Percentiles rank a stretch among this genome's conserved stretches.
Conservation (phyloP, 64 coral and sea anemone genomes). For the Porites australiensis region DNA sequence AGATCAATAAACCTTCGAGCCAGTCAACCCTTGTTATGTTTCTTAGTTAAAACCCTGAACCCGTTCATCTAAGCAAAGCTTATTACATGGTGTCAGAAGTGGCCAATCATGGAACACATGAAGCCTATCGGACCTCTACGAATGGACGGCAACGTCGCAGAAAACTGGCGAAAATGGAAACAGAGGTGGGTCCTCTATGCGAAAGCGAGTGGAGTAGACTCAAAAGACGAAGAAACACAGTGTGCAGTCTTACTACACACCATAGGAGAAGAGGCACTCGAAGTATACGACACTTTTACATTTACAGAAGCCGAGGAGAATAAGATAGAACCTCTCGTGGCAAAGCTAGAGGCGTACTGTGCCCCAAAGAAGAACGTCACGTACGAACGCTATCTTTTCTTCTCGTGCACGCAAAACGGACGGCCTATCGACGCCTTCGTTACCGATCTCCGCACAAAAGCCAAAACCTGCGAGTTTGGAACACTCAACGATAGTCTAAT, state of each 20-base stretch:
- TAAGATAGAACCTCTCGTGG: slow-evolving; percentile 51
- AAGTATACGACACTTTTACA: slow-evolving; percentile 79
- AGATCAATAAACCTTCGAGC: too few relatives aligned
- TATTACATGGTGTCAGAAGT: slow-evolving; percentile 91
- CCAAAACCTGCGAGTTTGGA: slow-evolving; percentile 77
- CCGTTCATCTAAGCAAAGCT: too few relatives aligned
- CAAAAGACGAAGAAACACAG: slow-evolving; percentile 62
- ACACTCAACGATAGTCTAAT: slow-evolving; percentile 71
- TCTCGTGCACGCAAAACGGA: slow-evolving; percentile 68
- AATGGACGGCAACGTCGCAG: slow-evolving; percentile 74
- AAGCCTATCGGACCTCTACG: slow-evolving; percentile 76
- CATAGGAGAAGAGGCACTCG: slow-evolving; percentile 73
- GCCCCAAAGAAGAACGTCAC: slow-evolving; percentile 77
- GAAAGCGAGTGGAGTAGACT: slow-evolving; percentile 55
- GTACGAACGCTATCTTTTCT: slow-evolving; percentile 79
- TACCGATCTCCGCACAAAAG: slow-evolving; percentile 45
- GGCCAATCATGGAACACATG: slow-evolving; percentile 63
- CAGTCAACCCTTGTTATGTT: too few relatives aligned
- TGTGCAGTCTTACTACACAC: slow-evolving; percentile 80
- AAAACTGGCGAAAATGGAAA: slow-evolving; percentile 80
- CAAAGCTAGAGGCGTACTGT: slow-evolving; percentile 75
- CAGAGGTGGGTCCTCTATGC: slow-evolving; percentile 80
- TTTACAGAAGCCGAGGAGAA: slow-evolving; percentile 50
- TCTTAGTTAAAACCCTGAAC: too few relatives aligned
- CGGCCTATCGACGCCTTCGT: slow-evolving; percentile 66